These are phyloP conservation scores for Ennomos erosarius DNA, from an alignment of 2,888 invertebrate species.

Conservation along the genomic window DNA sequence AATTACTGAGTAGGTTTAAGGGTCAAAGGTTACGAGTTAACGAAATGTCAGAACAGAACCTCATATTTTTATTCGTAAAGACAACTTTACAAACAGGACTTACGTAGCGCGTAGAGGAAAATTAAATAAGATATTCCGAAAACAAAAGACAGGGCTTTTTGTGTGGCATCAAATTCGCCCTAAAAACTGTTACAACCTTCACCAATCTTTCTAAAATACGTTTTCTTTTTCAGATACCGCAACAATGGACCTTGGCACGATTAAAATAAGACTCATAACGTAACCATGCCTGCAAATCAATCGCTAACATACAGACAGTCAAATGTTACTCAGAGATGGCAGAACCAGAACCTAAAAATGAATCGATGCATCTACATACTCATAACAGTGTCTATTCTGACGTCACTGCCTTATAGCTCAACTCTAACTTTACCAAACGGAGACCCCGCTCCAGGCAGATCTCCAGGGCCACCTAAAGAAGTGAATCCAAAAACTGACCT, in stretches of 20 bases:
- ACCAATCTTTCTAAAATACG: neutral
- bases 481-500: constrained; percentile 35
- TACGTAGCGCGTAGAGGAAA: neutral
- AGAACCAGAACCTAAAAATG: constrained; percentile 61
- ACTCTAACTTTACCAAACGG: constrained; percentile 79
- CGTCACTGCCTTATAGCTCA: constrained; percentile 74
- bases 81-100: constrained; percentile 1
- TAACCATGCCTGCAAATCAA: constrained; percentile 41
- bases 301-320: constrained; percentile 26
- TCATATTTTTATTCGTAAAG: neutral
- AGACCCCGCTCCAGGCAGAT: constrained; percentile 88
- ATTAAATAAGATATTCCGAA: constrained; percentile 1
- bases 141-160: constrained; percentile 3
- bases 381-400: constrained; percentile 61
- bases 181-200: neutral
- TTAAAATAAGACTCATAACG: constrained; percentile 17
- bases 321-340: constrained; percentile 45
- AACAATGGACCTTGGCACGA: constrained; percentile 37
- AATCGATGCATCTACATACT: constrained; percentile 51
- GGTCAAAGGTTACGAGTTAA: neutral
- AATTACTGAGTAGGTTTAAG: no score
- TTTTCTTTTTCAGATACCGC: constrained; percentile 44
- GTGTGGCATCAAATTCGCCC: neutral
- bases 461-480: constrained; percentile 85
- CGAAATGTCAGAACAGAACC: neutral